These are phyloP conservation scores for Procambarus clarkii DNA, from an alignment of 1,140 invertebrate genomes.

Conservation along the genomic window DNA sequence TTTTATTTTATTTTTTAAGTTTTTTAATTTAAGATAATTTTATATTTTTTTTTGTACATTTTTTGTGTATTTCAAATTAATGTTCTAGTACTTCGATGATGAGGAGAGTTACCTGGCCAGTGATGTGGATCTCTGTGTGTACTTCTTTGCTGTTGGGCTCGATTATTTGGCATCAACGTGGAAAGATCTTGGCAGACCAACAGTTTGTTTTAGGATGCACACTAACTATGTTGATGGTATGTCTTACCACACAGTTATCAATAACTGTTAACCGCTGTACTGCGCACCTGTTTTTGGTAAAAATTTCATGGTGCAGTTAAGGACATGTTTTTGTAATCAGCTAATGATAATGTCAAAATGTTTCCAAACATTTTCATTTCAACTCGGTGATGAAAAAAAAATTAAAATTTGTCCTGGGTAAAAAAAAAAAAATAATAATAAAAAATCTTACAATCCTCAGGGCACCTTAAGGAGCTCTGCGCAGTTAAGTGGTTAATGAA, in stretches of 20 bases:
- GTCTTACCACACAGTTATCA: conserved; percentile 1
- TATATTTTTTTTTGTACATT: neutral
- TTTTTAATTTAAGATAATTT: neutral
- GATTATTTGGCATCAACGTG: conserved; percentile 95
- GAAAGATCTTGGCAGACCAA: conserved; percentile 82
- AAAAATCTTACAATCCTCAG: too few species aligned
- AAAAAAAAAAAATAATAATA: too few species aligned
- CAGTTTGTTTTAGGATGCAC: conserved; percentile 45
- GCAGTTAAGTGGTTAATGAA: too few species aligned
- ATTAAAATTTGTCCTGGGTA: neutral
- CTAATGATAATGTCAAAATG: too few species aligned
- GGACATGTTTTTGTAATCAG: too few species aligned
- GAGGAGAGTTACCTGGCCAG: conserved; percentile 95
- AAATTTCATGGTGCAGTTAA: too few species aligned
- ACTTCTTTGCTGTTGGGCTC: conserved; percentile 90
- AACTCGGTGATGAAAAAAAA: neutral
- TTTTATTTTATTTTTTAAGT: neutral
- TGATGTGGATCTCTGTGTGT: conserved; percentile 90
- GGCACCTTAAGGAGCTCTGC: too few species aligned
- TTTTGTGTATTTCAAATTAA: neutral
- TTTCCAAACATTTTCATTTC: neutral
- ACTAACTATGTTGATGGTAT: conserved; percentile 64
- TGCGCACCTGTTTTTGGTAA: too few species aligned
- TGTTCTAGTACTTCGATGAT: conserved; percentile 71
- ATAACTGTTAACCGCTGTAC: neutral